Evolutionary conservation across 2,888 invertebrate genomes (phyloP).

Genomic region (Phorcus lineatus): DNA sequence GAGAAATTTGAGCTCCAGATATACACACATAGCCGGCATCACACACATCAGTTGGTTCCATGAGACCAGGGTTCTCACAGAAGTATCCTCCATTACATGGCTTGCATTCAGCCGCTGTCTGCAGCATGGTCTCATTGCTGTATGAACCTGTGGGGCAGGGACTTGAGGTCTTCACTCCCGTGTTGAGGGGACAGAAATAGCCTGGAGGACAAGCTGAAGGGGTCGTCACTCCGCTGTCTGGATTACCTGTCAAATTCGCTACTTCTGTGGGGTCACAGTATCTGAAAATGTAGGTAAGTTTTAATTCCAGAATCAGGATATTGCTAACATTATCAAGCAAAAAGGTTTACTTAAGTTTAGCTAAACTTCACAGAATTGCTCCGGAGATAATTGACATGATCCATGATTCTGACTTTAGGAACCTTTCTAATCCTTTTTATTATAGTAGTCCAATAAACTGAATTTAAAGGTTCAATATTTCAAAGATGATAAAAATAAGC

Average conservation of each 20-base stretch:
- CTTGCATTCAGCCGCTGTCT: constrained; percentile 57
- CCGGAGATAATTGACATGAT: too few species aligned
- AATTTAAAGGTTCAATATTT: too few species aligned
- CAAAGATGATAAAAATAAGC: too few species aligned
- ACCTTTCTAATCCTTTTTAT: too few species aligned
- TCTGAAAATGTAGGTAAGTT: too few species aligned
- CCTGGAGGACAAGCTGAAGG: constrained; percentile 64
- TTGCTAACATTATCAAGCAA: too few species aligned
- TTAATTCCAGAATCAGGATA: too few species aligned
- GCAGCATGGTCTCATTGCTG: constrained; percentile 61
- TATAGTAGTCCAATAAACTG: too few species aligned
- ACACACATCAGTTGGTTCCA: constrained; percentile 60
- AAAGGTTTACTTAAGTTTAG: too few species aligned
- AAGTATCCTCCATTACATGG: constrained; percentile 65
- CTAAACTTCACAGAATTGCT: not conserved
- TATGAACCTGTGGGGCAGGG: constrained; percentile 70
- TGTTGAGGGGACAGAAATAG: constrained; percentile 66
- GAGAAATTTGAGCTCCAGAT: constrained; percentile 57
- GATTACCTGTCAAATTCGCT: constrained; percentile 45
- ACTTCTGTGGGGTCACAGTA: constrained; percentile 69
- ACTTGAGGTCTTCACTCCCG: constrained; percentile 53
- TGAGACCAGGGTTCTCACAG: constrained; percentile 56
- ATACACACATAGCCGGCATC: constrained; percentile 71
- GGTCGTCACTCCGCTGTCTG: constrained; percentile 57
- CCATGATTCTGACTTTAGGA: too few species aligned